Conservation (phyloP, 2,113 vertebrate species). For the Neotragus moschatus region DNA sequence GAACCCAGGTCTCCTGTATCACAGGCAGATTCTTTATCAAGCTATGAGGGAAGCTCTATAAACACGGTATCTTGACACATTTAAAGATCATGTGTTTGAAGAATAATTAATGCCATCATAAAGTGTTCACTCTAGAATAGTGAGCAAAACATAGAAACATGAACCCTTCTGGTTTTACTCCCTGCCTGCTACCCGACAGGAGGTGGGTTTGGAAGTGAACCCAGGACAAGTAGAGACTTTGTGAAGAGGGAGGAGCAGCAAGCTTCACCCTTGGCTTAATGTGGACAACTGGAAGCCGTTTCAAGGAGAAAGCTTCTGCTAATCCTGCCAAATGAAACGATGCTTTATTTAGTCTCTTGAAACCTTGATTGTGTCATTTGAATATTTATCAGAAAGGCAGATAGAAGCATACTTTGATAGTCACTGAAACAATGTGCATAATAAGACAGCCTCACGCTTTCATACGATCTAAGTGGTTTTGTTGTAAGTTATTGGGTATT, state of each 20-base stretch:
- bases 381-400: not conserved
- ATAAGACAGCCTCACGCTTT: not conserved
- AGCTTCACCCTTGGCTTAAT: fast-evolving
- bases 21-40: not conserved
- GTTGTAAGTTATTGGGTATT: not conserved
- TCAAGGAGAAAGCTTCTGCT: no score
- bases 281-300: no score
- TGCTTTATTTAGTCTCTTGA: not conserved
- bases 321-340: not conserved
- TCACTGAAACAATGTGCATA: not conserved
- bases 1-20: not conserved
- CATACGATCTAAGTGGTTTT: not conserved
- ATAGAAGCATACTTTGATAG: not conserved
- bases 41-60: not conserved
- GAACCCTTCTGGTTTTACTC: not conserved
- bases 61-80: not conserved
- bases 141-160: not conserved
- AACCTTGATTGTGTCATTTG: not conserved
- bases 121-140: not conserved
- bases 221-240: fast-evolving
- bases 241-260: fast-evolving
- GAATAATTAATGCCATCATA: not conserved
- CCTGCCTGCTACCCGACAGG: not conserved
- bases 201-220: not conserved
- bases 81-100: not conserved